Conservation (phyloP, 1,140 invertebrate species). For the Reticulitermes speratus region DNA sequence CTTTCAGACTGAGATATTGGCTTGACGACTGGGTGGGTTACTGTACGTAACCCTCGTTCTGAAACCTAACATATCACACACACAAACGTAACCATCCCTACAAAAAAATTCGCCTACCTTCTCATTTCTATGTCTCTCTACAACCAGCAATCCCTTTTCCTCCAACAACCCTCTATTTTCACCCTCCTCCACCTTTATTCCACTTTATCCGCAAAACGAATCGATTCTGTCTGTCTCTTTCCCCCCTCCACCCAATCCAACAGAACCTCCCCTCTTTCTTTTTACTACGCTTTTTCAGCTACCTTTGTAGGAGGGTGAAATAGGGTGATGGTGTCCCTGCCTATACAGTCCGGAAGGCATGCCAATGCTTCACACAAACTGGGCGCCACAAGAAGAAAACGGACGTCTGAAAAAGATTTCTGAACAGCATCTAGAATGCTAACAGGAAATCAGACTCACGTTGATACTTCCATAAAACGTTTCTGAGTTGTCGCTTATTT, state of each 20-base stretch:
- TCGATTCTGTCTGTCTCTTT: slow-evolving; percentile 13
- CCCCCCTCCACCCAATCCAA: neutral
- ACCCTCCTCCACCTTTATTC: slow-evolving; percentile 27
- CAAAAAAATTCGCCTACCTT: slow-evolving; percentile 9
- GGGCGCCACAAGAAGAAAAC: neutral
- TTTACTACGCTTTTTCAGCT: neutral
- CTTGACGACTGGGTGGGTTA: neutral
- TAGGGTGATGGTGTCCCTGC: neutral
- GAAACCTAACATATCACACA: slow-evolving; percentile 25
- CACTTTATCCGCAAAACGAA: slow-evolving; percentile 31
- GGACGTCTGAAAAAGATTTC: neutral
- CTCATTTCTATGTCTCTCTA: slow-evolving; percentile 3
- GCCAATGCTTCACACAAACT: neutral
- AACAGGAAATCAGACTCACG: too few species aligned
- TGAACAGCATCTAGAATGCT: neutral
- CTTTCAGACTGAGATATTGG: neutral
- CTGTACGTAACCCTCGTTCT: neutral
- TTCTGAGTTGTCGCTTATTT: too few species aligned
- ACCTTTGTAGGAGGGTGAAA: neutral
- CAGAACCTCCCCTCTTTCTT: neutral
- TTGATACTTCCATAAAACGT: too few species aligned
- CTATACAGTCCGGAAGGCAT: neutral
- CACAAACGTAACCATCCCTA: slow-evolving; percentile 12
- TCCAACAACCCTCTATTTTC: slow-evolving; percentile 19
- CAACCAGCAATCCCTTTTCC: neutral